Percentiles rank a stretch among this genome's conserved stretches.
Conservation (phyloP, 2,888 invertebrate species). For the Ferdinandea cuprea region DNA sequence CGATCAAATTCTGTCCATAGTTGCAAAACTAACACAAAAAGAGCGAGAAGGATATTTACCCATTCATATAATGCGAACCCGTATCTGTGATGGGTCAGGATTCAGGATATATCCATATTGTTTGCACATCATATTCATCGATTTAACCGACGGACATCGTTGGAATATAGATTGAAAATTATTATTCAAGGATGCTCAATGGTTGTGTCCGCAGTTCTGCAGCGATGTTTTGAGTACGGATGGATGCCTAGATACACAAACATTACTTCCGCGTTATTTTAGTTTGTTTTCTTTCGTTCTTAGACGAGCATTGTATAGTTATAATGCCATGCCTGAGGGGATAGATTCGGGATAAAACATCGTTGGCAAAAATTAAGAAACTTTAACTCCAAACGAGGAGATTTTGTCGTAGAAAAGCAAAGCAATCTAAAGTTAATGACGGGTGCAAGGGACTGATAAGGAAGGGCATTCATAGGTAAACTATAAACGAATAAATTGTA, state of each 20-base stretch:
- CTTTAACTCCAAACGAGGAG: neutral
- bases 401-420: slow-evolving; percentile 2
- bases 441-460: slow-evolving; percentile 59
- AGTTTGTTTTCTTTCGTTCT: neutral
- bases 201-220: slow-evolving; percentile 40
- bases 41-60: slow-evolving; percentile 17
- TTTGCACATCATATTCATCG: slow-evolving; percentile 73
- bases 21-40: neutral
- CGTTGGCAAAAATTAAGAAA: slow-evolving; percentile 41
- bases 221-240: slow-evolving; percentile 7
- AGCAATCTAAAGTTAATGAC: slow-evolving; percentile 61
- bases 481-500: neutral
- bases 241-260: slow-evolving; percentile 31
- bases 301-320: slow-evolving; percentile 9
- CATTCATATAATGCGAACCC: slow-evolving; percentile 27
- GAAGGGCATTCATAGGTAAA: slow-evolving; percentile 19
- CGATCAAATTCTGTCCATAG: slow-evolving; percentile 40
- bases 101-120: slow-evolving; percentile 62
- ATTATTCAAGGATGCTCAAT: slow-evolving; percentile 67
- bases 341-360: slow-evolving; percentile 23
- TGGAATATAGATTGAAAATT: slow-evolving; percentile 74
- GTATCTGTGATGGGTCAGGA: slow-evolving; percentile 24
- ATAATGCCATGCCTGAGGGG: neutral
- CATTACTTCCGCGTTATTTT: slow-evolving; percentile 55
- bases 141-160: slow-evolving; percentile 72